Base-by-base conservation (phyloP, 1,140 invertebrate species). In the Drosophila punjabiensis region DNA sequence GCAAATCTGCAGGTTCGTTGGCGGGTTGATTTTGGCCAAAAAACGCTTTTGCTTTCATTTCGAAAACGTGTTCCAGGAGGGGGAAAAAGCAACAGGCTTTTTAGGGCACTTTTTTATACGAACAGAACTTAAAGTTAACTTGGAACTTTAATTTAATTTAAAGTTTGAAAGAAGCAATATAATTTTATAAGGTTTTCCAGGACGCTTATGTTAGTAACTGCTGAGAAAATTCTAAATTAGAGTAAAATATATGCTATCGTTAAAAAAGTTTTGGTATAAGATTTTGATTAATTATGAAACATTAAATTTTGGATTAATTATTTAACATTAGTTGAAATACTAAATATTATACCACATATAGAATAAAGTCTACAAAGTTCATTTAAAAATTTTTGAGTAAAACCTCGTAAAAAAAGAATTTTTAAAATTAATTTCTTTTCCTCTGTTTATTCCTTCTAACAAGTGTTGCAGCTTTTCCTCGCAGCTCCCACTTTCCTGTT, bases 21-120 rank as follows among this genome's bases (percentile, higher is more conserved):
- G 33, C 39, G 63, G 45, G 20, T 37, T 45, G 47, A 28, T 24
- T 47, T 52, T 35, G 65, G 48, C 37, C 37, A 37, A 28, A 11
- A 11, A 28, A 50, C 18, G 32, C 48, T 48, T 60, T 52, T 30
- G 6, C 68, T 74, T 74, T 74, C 32, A 20, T 41, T 33, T 41
- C 4, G 16, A 52, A 69, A 68, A 52, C 32, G 35, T 14, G 28
- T 7, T 20, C 13, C 5, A 18, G 39, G 35, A 28, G 7, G 14
- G 4, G 39, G 53, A 2, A 9, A 43, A 50, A 41, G 33, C 75
- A 82, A 82, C 80, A 82, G 69, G 81, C 43, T 30, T 8, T 24
- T n/a, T 13, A 16, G 9, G 24, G 16, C 16, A 5, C 9, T 20
- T 5, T 35, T 45, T 45, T 13, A 20, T 18, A 4, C 5, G 3